These are phyloP conservation scores for Drosophila glabriapex DNA, from an alignment of 2,888 invertebrate species.

Conservation along the genomic window DNA sequence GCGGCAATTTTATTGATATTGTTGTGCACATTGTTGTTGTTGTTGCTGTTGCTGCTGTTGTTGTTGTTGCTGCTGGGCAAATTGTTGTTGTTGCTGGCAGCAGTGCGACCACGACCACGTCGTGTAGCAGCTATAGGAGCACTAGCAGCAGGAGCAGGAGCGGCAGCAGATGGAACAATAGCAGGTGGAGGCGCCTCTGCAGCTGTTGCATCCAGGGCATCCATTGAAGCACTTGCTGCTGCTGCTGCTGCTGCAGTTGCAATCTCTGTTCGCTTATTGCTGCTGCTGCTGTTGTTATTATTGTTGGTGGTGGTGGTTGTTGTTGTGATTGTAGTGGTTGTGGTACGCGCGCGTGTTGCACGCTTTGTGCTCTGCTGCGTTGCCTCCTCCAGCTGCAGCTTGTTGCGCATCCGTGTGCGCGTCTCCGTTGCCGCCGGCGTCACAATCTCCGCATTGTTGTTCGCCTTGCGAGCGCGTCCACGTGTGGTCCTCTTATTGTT, in stretches of 20 bases:
- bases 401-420: slow-evolving; percentile 44
- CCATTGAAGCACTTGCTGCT: slow-evolving; percentile 40
- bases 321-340: background rate
- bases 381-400: slow-evolving; percentile 25
- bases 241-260: slow-evolving; percentile 14
- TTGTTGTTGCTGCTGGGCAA: slow-evolving; percentile 61
- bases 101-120: slow-evolving; percentile 80
- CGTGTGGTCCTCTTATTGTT: slow-evolving; percentile 65
- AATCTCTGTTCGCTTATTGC: slow-evolving; percentile 34
- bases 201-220: slow-evolving; percentile 49
- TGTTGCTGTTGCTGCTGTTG: slow-evolving; percentile 56
- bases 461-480: slow-evolving; percentile 63
- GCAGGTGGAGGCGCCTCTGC: slow-evolving; percentile 15
- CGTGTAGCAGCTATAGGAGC: slow-evolving; percentile 45
- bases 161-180: background rate
- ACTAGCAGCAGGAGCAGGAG: background rate
- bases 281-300: slow-evolving; percentile 5
- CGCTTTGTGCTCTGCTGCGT: slow-evolving; percentile 32
- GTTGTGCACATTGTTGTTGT: slow-evolving; percentile 77
- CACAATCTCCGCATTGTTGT: slow-evolving; percentile 11
- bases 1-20: slow-evolving; percentile 82
- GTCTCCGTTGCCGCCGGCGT: slow-evolving; percentile 23
- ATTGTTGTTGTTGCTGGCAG: slow-evolving; percentile 70
- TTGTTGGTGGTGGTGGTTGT: background rate
- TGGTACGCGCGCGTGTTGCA: slow-evolving; percentile 65